These are phyloP conservation scores for Bungarus multicinctus DNA, from an alignment of 2,113 vertebrate species.

Conservation along the genomic window DNA sequence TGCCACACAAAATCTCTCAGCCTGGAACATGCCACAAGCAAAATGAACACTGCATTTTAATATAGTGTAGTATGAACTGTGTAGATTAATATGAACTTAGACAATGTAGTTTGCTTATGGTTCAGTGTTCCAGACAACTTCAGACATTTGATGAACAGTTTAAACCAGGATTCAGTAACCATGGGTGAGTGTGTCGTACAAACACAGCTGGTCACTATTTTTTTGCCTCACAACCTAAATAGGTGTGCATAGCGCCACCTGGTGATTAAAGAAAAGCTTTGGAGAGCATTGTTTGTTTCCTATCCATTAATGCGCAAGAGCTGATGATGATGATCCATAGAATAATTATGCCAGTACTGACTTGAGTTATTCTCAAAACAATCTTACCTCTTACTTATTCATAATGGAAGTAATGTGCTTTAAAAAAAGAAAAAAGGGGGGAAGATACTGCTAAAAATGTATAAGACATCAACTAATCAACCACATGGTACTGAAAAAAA, in stretches of 20 bases:
- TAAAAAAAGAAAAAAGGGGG: background rate
- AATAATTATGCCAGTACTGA: background rate
- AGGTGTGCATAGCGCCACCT: background rate
- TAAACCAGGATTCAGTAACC: background rate
- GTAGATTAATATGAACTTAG: background rate
- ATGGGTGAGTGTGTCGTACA: background rate
- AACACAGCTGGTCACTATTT: background rate
- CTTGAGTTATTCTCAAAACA: background rate
- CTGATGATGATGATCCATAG: background rate
- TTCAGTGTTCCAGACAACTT: background rate
- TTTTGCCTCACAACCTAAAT: background rate
- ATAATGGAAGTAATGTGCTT: background rate
- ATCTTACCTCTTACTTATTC: background rate
- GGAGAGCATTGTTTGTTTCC: background rate
- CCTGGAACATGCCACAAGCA: background rate
- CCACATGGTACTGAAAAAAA: background rate
- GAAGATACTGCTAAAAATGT: background rate
- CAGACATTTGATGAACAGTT: background rate
- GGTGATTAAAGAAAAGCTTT: background rate
- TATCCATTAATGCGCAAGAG: background rate
- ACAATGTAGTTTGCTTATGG: background rate
- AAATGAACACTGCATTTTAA: background rate
- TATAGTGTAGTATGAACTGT: background rate
- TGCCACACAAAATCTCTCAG: background rate
- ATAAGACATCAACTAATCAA: background rate